These are phyloP conservation scores for Anolis sagrei DNA, from an alignment of 2,113 vertebrate genomes.

Conservation along the genomic window DNA sequence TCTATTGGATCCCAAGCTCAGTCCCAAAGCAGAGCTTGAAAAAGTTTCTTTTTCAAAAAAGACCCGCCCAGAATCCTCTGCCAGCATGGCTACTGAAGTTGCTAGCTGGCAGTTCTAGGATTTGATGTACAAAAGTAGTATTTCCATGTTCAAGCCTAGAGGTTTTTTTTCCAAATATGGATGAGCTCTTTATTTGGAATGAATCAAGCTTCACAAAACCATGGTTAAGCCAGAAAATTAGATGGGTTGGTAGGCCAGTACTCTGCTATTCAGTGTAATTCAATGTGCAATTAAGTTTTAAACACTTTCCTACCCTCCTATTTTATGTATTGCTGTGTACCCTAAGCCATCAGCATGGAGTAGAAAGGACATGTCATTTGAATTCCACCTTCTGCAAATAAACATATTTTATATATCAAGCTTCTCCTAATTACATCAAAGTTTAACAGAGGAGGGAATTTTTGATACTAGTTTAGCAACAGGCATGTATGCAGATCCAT, in stretches of 20 bases:
- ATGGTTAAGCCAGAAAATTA: background rate
- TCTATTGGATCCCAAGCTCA: background rate
- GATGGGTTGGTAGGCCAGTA: background rate
- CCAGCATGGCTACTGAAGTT: no score
- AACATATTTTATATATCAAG: no score
- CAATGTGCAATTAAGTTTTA: background rate
- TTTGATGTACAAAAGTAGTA: no score
- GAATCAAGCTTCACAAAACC: background rate
- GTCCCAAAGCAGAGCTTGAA: background rate
- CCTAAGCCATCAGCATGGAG: no score
- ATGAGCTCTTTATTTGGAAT: background rate
- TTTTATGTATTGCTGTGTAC: background rate
- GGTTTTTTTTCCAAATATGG: background rate
- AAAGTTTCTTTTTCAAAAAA: no score
- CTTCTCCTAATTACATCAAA: no score
- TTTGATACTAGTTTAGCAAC: background rate
- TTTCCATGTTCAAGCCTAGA: background rate
- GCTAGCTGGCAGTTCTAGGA: no score
- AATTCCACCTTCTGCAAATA: background rate
- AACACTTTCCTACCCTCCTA: background rate
- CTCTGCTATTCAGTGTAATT: background rate
- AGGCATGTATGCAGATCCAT: background rate
- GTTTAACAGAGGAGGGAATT: no score
- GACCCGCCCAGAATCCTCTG: no score
- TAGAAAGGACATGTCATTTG: background rate